Conservation (phyloP, 1,140 invertebrate genomes). For the Caenorhabditis tropicalis region DNA sequence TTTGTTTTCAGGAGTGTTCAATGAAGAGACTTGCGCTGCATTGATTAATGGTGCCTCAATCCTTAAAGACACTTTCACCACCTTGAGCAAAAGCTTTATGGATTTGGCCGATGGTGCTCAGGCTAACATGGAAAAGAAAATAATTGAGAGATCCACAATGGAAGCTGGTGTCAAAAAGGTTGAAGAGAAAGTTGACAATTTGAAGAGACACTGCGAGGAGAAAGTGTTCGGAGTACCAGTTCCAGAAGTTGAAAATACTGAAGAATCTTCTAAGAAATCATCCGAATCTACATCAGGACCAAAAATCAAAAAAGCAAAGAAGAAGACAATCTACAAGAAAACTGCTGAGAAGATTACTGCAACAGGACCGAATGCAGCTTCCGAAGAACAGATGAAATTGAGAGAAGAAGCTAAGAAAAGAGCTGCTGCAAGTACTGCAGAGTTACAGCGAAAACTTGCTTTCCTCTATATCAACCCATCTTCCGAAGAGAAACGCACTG, state of each 20-base stretch:
- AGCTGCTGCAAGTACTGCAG: conserved; percentile 13
- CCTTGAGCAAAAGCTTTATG: not conserved
- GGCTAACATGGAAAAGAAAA: conserved; percentile 17
- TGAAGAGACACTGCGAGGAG: conserved; percentile 15
- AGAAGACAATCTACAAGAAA: conserved; percentile 11
- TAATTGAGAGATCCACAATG: conserved; percentile 33
- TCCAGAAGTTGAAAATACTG: not conserved
- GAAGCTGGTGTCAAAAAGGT: conserved; percentile 1
- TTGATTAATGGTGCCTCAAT: not conserved
- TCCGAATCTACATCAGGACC: not conserved
- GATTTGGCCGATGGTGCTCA: conserved; percentile 34
- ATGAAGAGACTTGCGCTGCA: not conserved
- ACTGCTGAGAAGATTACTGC: not conserved
- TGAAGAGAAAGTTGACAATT: conserved; percentile 24
- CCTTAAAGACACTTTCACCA: conserved; percentile 2
- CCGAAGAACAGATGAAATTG: not conserved
- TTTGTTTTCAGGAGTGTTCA: not conserved
- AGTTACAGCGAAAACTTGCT: not conserved
- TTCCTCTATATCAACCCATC: not conserved
- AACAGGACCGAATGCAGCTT: not conserved
- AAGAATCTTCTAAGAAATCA: not conserved
- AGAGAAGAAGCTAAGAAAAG: conserved; percentile 25
- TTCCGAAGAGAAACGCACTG: not conserved
- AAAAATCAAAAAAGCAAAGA: conserved; percentile 47
- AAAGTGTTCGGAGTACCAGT: not conserved